phyloP scores from a whole-genome alignment of 2,888 invertebrate genomes.

The Protodeltote pygarga region DNA sequence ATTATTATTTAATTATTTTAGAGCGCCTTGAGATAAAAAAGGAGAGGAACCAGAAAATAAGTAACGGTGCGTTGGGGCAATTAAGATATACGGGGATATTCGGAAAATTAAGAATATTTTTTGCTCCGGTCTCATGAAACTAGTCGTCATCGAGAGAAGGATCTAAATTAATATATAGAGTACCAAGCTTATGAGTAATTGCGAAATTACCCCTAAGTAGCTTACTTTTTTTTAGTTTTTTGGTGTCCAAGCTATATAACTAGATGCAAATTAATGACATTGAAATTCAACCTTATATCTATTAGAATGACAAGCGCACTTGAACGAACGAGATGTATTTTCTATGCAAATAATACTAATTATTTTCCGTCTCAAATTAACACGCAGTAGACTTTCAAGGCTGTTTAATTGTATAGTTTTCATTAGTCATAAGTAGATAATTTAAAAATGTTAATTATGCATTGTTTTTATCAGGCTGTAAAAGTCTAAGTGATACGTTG shows the following conservation, averaged over 20 bases:
- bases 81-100: too few relatives aligned
- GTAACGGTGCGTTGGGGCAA: too few relatives aligned
- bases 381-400: slow-evolving; percentile 47
- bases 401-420: slow-evolving; percentile 34
- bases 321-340: slow-evolving; percentile 38
- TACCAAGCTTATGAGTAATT: too few relatives aligned
- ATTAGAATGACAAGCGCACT: slow-evolving; percentile 34
- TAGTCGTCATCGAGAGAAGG: too few relatives aligned
- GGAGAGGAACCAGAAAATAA: too few relatives aligned
- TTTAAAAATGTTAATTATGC: slow-evolving; percentile 18
- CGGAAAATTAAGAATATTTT: too few relatives aligned
- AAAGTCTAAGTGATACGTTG: too few relatives aligned
- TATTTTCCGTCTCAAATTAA: slow-evolving; percentile 36
- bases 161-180: too few relatives aligned
- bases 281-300: slow-evolving; percentile 30
- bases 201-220: too few relatives aligned
- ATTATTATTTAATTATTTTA: too few relatives aligned
- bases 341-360: slow-evolving; percentile 49
- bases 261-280: slow-evolving; percentile 36
- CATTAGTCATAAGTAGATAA: slow-evolving; percentile 23
- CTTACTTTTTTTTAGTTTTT: slow-evolving; percentile 6
- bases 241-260: slow-evolving; percentile 13
- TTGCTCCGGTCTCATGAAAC: too few relatives aligned
- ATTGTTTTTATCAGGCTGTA: neutral
- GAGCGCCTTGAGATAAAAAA: too few relatives aligned